Conservation (phyloP, 2,797 vertebrate genomes). For the Denticeps clupeoides region DNA sequence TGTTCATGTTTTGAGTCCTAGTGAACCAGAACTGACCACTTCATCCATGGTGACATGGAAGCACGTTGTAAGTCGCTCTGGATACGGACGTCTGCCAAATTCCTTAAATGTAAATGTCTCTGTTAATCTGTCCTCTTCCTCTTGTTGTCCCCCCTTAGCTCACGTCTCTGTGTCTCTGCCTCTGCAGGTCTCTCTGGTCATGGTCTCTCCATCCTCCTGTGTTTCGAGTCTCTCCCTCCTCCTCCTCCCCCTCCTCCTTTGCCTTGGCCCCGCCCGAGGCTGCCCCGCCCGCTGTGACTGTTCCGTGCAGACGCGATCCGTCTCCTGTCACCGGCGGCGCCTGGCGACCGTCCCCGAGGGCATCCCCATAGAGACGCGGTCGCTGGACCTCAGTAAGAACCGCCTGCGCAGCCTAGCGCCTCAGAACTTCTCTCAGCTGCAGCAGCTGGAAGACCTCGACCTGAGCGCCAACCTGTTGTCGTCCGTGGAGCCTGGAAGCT, state of each 20-base stretch:
- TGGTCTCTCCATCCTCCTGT: constrained; percentile 31
- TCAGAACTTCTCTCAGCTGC: constrained; percentile 69
- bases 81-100: too few species aligned
- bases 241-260: constrained; percentile 58
- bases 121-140: neutral
- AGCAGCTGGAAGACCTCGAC: constrained; percentile 81
- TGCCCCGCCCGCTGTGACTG: constrained; percentile 92
- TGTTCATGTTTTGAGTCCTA: too few species aligned
- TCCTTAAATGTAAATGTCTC: neutral
- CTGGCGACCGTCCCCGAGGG: constrained; percentile 79
- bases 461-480: constrained; percentile 88
- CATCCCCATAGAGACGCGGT: constrained; percentile 75
- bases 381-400: constrained; percentile 85
- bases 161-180: neutral
- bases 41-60: too few species aligned
- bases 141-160: neutral
- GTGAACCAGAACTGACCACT: too few species aligned
- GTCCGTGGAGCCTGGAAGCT: constrained; percentile 86
- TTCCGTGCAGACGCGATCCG: constrained; percentile 56
- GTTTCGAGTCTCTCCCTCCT: constrained; percentile 32
- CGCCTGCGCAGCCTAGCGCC: constrained; percentile 89
- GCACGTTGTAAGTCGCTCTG: too few species aligned
- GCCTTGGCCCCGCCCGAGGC: constrained; percentile 53
- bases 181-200: constrained; percentile 26
- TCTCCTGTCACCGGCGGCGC: constrained; percentile 76